Evolutionary conservation across 1,140 invertebrate genomes (phyloP), one percentile per base, ranked within the genome.

Genomic region (Macrosteles quadrilineatus): DNA sequence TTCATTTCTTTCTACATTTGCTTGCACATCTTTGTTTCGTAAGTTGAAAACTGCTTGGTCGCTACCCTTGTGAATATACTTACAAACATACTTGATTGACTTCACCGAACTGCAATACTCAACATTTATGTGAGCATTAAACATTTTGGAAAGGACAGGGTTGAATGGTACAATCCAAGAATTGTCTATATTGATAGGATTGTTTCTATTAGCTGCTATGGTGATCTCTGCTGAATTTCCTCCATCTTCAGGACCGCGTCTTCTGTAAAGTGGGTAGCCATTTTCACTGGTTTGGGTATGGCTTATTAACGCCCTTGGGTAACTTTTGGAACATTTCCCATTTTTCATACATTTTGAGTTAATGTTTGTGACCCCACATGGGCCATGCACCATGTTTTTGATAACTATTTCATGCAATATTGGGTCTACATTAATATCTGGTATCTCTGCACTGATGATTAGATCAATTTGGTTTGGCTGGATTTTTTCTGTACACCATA

Each of bases 321-420:
- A 53, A 14, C 47, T 11, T 53, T 53, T 53, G 25, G 76, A 74
- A 71, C 82, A 84, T 67, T 79, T 79, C 67, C 77, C 78, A 71
- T 81, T 72, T 45, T 68, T 47, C 79, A 82, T 80, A 80, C 82
- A 82, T 14, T 78, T 78, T 70, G 77, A 80, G 59, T 76, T 74
- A 0, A 0, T 9, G 62, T 81, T 82, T n/a, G n/a, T n/a, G n/a
- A n/a, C n/a, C n/a, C n/a, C n/a, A n/a, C n/a, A n/a, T n/a, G n/a
- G n/a, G n/a, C n/a, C n/a, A n/a, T n/a, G n/a, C n/a, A n/a, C n/a
- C n/a, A n/a, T n/a, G n/a, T n/a, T n/a, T n/a, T n/a, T n/a, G n/a
- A n/a, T n/a, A n/a, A n/a, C n/a, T n/a, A n/a, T n/a, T n/a, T n/a
- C n/a, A n/a, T n/a, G n/a, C 30, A 84, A 74, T 62, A 72, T 57